Percentiles rank a stretch among this genome's conserved stretches.
Evolutionary conservation across 2,797 vertebrate species (phyloP).

Genomic region (Hypotaenidia philippensis): DNA sequence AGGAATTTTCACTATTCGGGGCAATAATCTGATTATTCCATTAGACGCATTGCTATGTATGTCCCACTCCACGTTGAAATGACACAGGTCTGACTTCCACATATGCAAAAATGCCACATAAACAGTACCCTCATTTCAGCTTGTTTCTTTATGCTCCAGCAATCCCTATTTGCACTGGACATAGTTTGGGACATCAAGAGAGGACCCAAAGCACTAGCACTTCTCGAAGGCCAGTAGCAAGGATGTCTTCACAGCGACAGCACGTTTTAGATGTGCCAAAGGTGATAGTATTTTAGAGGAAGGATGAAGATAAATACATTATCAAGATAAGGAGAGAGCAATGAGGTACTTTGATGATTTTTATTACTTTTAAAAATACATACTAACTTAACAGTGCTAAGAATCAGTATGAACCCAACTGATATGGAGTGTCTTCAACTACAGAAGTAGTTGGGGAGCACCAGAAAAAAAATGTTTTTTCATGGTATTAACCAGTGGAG

Average conservation of each 20-base stretch:
- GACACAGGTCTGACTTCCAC: background rate
- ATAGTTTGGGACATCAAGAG: background rate
- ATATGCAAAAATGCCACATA: background rate
- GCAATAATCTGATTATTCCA: background rate
- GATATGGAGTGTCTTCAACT: background rate
- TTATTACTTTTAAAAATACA: background rate
- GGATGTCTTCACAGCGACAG: background rate
- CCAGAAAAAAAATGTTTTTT: background rate
- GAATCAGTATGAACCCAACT: background rate
- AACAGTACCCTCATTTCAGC: background rate
- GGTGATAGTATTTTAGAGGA: background rate
- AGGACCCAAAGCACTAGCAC: background rate
- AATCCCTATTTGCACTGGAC: background rate
- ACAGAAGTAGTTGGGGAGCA: background rate
- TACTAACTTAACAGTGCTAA: background rate
- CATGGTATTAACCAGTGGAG: background rate
- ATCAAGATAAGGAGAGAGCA: background rate
- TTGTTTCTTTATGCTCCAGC: background rate
- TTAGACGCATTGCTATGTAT: background rate
- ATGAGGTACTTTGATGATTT: background rate
- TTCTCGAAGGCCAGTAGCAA: background rate
- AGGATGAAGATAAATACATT: background rate
- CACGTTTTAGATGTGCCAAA: background rate
- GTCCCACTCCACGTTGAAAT: background rate
- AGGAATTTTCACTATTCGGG: background rate